Conservation (phyloP, 2,888 invertebrate species). For the Trichopria drosophilae region DNA sequence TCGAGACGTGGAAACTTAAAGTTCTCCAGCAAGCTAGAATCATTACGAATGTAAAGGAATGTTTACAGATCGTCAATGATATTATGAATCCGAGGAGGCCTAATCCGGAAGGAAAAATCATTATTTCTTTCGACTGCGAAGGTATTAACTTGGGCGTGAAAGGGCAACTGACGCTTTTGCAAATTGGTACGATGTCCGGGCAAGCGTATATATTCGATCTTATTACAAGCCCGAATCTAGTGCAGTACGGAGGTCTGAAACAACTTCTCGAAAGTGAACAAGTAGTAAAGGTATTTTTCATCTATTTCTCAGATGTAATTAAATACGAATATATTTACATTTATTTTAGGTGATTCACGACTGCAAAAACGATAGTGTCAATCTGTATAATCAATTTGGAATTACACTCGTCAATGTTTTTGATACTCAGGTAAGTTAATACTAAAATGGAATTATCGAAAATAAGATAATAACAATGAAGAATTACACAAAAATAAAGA, state of each 20-base stretch:
- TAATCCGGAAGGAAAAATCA: slow-evolving; percentile 55
- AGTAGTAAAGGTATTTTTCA: slow-evolving; percentile 72
- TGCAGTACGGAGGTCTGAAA: slow-evolving; percentile 77
- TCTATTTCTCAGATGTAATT: not conserved
- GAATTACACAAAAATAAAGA: too few species aligned
- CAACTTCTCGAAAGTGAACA: slow-evolving; percentile 77
- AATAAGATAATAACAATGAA: too few species aligned
- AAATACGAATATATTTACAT: not conserved
- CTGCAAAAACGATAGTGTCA: slow-evolving; percentile 87
- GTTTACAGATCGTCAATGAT: slow-evolving; percentile 74
- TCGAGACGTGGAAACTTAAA: slow-evolving; percentile 80
- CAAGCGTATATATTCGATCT: slow-evolving; percentile 87
- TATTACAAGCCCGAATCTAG: slow-evolving; percentile 78
- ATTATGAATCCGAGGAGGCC: slow-evolving; percentile 63
- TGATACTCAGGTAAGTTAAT: slow-evolving; percentile 74
- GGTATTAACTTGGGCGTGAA: slow-evolving; percentile 89
- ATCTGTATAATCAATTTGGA: slow-evolving; percentile 83
- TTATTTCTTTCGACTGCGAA: slow-evolving; percentile 87
- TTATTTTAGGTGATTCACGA: slow-evolving; percentile 77
- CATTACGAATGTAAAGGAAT: slow-evolving; percentile 77
- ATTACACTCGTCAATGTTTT: slow-evolving; percentile 83
- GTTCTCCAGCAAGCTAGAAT: slow-evolving; percentile 81
- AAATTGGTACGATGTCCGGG: slow-evolving; percentile 80
- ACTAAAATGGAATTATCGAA: slow-evolving; percentile 2
- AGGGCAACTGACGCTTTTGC: slow-evolving; percentile 84